Evolutionary conservation across 2,797 vertebrate genomes (phyloP).

Genomic region (Clarias fuscus): DNA sequence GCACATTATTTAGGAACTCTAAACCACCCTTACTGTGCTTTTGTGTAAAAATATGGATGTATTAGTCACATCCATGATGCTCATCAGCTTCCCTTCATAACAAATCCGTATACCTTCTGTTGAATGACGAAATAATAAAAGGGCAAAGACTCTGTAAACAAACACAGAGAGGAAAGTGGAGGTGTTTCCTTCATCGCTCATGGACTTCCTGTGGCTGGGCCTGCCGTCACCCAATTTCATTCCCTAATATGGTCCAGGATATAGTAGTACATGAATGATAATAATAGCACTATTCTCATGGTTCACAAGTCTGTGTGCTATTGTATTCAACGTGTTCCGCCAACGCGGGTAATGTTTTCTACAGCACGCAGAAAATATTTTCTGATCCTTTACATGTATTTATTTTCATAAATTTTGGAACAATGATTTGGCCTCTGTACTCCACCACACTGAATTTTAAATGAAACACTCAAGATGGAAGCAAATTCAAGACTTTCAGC

Average conservation of each 20-base stretch:
- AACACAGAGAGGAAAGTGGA: constrained; percentile 47
- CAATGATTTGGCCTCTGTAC: no score
- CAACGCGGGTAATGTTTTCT: not conserved
- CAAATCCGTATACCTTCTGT: no score
- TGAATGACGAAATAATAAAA: constrained; percentile 11
- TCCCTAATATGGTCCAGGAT: not conserved
- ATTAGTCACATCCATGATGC: not conserved
- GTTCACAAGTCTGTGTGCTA: not conserved
- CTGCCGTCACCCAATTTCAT: constrained; percentile 6
- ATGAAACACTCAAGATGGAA: no score
- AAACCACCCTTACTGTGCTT: not conserved
- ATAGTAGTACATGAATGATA: not conserved
- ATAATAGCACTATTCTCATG: not conserved
- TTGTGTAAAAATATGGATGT: not conserved
- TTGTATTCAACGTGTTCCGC: not conserved
- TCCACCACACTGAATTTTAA: no score
- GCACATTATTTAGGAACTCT: not conserved
- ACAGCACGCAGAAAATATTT: not conserved
- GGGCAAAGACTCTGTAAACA: constrained; percentile 16
- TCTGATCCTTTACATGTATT: not conserved
- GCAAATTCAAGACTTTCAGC: no score
- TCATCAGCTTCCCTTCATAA: no score
- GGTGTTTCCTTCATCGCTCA: constrained; percentile 51
- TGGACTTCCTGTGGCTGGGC: constrained; percentile 45
- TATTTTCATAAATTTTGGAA: no score